phyloP scores from a whole-genome alignment of 2,113 vertebrate species.

The Pituophis catenifer region DNA sequence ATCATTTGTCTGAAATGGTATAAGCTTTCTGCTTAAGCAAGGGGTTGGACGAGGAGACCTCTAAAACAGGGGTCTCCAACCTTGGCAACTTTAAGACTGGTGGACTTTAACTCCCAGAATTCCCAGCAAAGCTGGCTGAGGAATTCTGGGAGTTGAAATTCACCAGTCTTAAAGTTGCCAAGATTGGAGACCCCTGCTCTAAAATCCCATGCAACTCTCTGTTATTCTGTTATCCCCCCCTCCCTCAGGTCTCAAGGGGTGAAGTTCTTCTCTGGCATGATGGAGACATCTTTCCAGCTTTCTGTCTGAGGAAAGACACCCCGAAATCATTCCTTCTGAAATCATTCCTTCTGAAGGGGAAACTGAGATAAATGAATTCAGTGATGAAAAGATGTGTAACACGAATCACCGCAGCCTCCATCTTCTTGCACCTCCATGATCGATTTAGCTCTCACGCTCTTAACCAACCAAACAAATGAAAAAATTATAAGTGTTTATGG shows the following conservation, averaged over 20 bases:
- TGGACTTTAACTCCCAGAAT: no score
- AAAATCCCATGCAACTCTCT: no score
- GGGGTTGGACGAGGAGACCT: no score
- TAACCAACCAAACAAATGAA: not conserved
- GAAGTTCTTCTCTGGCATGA: not conserved
- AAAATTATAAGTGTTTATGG: not conserved
- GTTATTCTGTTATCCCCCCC: no score
- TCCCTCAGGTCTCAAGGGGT: no score
- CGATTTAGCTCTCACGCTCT: not conserved
- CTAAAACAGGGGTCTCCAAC: no score
- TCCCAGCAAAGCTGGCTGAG: no score
- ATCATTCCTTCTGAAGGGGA: not conserved
- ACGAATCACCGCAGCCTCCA: not conserved
- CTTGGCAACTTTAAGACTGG: no score
- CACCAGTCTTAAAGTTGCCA: no score
- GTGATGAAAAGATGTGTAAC: not conserved
- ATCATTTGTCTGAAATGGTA: no score
- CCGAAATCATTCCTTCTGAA: not conserved
- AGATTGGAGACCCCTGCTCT: not conserved
- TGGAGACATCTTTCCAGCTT: not conserved
- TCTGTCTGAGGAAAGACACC: not conserved
- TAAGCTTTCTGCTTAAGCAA: no score
- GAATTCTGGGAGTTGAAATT: no score
- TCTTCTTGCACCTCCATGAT: not conserved
- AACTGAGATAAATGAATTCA: not conserved